Evolutionary conservation across 2,113 vertebrate species (phyloP), one percentile per base, ranked within the genome.

Genomic region (Tragelaphus scriptus): DNA sequence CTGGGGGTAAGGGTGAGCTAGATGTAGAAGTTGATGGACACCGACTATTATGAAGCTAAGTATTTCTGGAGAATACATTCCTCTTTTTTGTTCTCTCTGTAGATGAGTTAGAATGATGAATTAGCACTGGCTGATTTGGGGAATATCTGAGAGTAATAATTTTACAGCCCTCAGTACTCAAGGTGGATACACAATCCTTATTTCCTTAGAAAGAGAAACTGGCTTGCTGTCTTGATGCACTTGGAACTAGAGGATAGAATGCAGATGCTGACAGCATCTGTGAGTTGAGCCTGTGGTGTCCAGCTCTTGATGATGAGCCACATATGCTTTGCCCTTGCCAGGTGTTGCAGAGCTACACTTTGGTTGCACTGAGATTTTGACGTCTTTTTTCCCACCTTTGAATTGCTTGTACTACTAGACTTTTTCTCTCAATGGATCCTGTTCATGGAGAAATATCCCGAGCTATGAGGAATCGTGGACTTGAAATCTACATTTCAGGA

Each of bases 401-500:
- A 93, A 94, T 96, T 96, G n/a, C 55, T 75, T 40, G 1, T 32
- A 53, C 97, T 96, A n/a, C 77, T 97, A 99, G 99, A 94, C 98
- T 99, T 96, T 99, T 99, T 97, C 99, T 99, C 95, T 99, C 99
- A 80, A 99, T 99, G 99, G 99, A 99, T 99, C 99, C 99, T n/a
- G 87, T 98, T 4, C 99, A 99, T 17, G 99, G 99, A 30, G 99
- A 99, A 98, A 99, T 99, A 98, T 99, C 99, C 92, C 99, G 99
- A 97, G 99, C 99, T 75, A 99, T 99, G 99, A 98, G 99, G 97
- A 99, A 99, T 98, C 99, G 99, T 96, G 99, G 99, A 30, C 99
- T 99, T 95, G 99, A 99, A 98, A 97, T 99, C 63, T 99, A 99
- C 96, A 98, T 99, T 98, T 99, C 99, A 12, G 99, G 99, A 71